Percentiles rank a stretch among this genome's conserved stretches.
Conservation (phyloP, 2,797 vertebrate species). For the Tenualosa thibaudeaui region DNA sequence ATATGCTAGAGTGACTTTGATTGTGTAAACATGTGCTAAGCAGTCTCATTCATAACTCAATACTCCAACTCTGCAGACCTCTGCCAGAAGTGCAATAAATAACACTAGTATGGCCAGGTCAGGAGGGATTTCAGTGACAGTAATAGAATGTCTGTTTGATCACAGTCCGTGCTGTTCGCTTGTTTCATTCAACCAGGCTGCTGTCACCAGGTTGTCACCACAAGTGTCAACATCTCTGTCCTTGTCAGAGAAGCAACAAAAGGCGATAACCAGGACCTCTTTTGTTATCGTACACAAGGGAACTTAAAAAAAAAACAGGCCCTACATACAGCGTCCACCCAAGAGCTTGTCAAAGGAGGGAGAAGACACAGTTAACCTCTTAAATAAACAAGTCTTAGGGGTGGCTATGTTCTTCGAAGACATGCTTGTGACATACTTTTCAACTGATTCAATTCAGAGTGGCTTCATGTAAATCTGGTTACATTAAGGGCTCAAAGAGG, state of each 20-base stretch:
- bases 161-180: background rate
- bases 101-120: background rate
- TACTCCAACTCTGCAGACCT: background rate
- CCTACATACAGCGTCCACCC: slow-evolving; percentile 50
- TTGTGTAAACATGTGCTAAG: background rate
- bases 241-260: background rate
- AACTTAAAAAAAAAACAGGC: slow-evolving; percentile 40
- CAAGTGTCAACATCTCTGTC: background rate
- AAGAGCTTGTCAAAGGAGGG: slow-evolving; percentile 30
- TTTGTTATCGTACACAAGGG: background rate
- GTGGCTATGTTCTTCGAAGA: background rate
- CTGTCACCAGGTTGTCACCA: slow-evolving; percentile 32
- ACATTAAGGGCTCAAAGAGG: slow-evolving; percentile 1
- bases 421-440: slow-evolving; percentile 10
- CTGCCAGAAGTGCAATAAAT: background rate
- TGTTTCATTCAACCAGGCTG: slow-evolving; percentile 19
- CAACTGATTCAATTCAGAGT: background rate
- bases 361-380: background rate
- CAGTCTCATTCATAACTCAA: background rate
- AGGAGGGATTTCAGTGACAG: background rate
- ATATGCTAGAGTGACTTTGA: slow-evolving; percentile 12
- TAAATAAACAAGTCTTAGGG: slow-evolving; percentile 13
- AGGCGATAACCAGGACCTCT: background rate
- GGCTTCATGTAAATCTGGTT: slow-evolving; percentile 18
- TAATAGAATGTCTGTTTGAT: slow-evolving; percentile 5